Evolutionary conservation across 92 coral and sea anemone genomes (phyloP), one percentile per base, ranked within the genome.

Genomic region (Paragorgia papillata): DNA sequence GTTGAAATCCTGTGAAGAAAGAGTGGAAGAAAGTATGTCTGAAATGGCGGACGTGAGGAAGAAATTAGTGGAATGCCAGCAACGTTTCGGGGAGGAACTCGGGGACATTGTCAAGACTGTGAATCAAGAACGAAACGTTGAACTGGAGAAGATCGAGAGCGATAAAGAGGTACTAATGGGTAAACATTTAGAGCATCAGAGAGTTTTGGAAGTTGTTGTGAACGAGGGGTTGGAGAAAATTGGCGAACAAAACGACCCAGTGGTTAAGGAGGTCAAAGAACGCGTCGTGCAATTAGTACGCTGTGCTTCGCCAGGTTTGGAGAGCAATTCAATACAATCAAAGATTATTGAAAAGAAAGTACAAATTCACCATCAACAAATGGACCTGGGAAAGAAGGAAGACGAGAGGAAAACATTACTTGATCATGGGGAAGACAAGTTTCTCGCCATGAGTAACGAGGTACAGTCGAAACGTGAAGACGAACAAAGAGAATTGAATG

Each of bases 61-160:
- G 13, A 61, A 69, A 46, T 85, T 75, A 59, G 90, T 79, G 24
- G 79, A 50, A 0, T 83, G 87, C 37, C 86, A 89, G 54, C 87
- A 85, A 51, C 87, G 75, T 21, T 96, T 89, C 67, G 88, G 83
- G 0, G 92, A 90, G 18, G 86, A 89, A 55, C 74, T 91, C 26
- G 92, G 88, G 14, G 50, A 81, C 32, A 82, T 86, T 76, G 73
- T 95, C 70, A 91, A 89, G 29, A 76, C 69, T 53, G 77, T 95
- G 14, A 84, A 57, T 29, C 80, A 79, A 30, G 89, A 85, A 43
- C 88, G 90, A 19, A 89, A 74, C 8, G 65, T 78, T 25, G 84
- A 86, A 33, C 66, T 95, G 8, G 80, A 61, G 0, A 83, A 65
- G 53, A 76, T 91, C 18, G 92, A 86, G 43, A 71, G 55, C 40